Evolutionary conservation across 2,888 invertebrate genomes (phyloP).

Genomic region (Andrena fulva): DNA sequence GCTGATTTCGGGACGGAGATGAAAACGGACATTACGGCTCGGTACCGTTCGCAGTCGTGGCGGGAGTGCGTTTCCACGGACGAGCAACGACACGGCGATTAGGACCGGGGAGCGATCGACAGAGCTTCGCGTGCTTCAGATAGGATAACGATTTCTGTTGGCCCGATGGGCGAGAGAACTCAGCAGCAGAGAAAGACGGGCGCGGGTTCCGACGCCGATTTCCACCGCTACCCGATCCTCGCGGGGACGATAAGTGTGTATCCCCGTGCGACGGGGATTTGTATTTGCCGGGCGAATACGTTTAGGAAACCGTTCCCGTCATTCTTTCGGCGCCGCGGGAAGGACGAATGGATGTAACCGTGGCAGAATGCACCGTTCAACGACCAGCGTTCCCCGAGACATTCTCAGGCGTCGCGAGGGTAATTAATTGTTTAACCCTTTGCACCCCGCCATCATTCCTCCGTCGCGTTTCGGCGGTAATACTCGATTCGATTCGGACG

Average conservation of each 20-base stretch:
- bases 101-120: slow-evolving; percentile 32
- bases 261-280: slow-evolving; percentile 40
- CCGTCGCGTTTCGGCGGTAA: not conserved
- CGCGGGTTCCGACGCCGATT: slow-evolving; percentile 21
- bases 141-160: slow-evolving; percentile 29
- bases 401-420: not conserved
- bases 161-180: slow-evolving; percentile 10
- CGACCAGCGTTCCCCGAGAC: slow-evolving; percentile 1
- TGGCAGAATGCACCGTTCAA: slow-evolving; percentile 6
- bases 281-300: slow-evolving; percentile 47
- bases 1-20: not conserved
- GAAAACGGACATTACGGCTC: not conserved
- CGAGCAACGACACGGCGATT: not conserved
- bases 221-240: slow-evolving; percentile 32
- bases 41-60: not conserved
- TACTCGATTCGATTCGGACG: not conserved
- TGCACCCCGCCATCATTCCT: not conserved
- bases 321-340: slow-evolving; percentile 20
- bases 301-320: slow-evolving; percentile 52
- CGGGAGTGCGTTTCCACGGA: not conserved
- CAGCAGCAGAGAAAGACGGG: slow-evolving; percentile 46
- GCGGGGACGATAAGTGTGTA: slow-evolving; percentile 49
- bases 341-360: not conserved
- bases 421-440: slow-evolving; percentile 21
- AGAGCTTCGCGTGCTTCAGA: slow-evolving; percentile 41